Conservation (phyloP, 2,797 vertebrate species). For the Perodicticus potto region DNA sequence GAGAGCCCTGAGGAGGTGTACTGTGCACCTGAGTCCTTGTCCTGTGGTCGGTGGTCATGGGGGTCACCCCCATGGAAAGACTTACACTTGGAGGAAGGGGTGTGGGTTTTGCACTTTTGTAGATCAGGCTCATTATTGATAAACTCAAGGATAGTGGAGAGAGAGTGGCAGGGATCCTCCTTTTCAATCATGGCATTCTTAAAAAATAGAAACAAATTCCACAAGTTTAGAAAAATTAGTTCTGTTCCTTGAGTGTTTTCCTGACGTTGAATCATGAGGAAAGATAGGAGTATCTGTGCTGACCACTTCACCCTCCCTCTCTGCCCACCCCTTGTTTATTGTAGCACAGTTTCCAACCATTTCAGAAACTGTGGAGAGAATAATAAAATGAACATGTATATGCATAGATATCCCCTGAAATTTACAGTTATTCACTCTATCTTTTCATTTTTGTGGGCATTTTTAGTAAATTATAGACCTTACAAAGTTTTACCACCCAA, state of each 20-base stretch:
- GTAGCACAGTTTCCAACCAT: neutral
- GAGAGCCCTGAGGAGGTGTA: fast-evolving
- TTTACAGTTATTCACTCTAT: neutral
- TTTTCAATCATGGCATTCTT: neutral
- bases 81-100: neutral
- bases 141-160: no score
- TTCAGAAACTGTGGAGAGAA: neutral
- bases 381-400: neutral
- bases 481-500: neutral
- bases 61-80: neutral
- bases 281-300: fast-evolving
- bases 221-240: neutral
- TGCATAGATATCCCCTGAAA: no score
- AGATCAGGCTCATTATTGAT: fast-evolving
- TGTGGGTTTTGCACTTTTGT: neutral
- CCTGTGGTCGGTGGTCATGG: no score
- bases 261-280: neutral
- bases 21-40: neutral
- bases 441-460: neutral
- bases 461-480: neutral
- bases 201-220: neutral
- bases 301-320: neutral
- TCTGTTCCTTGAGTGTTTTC: neutral
- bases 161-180: neutral
- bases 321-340: no score